Evolutionary conservation across 2,113 vertebrate genomes (phyloP), one percentile per base, ranked within the genome.

Genomic region (Oreamnos americanus): DNA sequence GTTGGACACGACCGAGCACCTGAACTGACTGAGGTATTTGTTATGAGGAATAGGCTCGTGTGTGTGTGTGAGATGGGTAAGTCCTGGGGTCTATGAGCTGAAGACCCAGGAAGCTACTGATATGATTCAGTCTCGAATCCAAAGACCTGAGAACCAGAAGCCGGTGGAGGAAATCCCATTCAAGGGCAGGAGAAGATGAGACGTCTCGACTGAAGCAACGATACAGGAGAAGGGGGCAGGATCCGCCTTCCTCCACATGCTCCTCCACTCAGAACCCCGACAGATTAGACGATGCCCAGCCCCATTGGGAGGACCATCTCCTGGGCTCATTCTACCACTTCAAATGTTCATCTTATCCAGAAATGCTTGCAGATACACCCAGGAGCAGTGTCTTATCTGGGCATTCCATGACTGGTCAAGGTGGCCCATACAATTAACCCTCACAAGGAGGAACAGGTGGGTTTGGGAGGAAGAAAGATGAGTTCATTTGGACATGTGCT

Each of bases 1-100:
- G 9, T 23, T 0, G 1, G 67, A 39, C 19, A 23, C 0, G 0
- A 71, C n/a, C 36, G 64, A 71, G 64, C 17, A 11, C 10, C 64
- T 39, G n/a, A 23, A 39, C 67, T 39, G 67, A 36, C 67, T 3
- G 43, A 9, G 45, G 28, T 81, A 58, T 76, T 85, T 90, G 58
- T 43, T n/a, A 10, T 76, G 43, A 51, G 62, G 43, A 84, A 60
- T 45, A 53, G 88, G 45, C 64, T 91, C 43, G 11, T 36, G 53
- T 10, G 16, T 10, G 16, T 13, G 36, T 51, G 47, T 76, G 43
- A 91, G 64, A 71, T 55, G 39, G 64, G 53, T 8, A 62, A 53
- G 21, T 26, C 64, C 88, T 36, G 19, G 33, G 19, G 3, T 86
- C 16, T 86, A 7, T 33, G 84, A 78, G 78, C 25, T 60, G n/a